Base-by-base conservation (phyloP, 2,888 invertebrate genomes). In the Loripinus fragilis region DNA sequence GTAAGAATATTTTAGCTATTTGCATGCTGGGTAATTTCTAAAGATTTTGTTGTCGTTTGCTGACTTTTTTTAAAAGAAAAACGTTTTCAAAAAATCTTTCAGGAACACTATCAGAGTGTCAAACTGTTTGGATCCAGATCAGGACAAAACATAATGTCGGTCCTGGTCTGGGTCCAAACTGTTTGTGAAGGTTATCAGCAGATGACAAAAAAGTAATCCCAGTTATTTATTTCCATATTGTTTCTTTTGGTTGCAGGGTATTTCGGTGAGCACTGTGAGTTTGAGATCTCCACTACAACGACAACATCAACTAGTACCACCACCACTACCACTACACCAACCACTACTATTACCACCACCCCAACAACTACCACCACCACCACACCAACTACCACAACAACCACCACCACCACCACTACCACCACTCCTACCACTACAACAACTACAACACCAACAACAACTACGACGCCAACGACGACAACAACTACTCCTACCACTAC, bases 251-350 rank as follows among this genome's bases (percentile, higher is more conserved):
- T 55, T 45, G 2, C 50, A 83, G 82, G 79, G 42, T 79, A 75
- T 60, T 23, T 48, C 33, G 82, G 82, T 2, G 66, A 33, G 1
- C 50, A 28, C 12, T 83, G 82, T 75, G 79, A 77, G 23, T 52
- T 69, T 38, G 28, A 30, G 20, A 3, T 64, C 66, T 45, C 42
- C 25, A 25, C 42, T 20, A 55, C 41, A 17, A 60, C 64, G 7
- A 72, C 72, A 25, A 60, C 68, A 64, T 55, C 69, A 0, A 69
- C 45, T 10, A 50, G 72, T 28, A 42, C 69, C 1, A 64, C 72
- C 0, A 64, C 64, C 2, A 69, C 69, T 20, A 66, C 70, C 3
- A 78, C 77, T 28, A 17, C 65, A 28, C 30, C 71, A 8, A 42
- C 69, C n/a, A 25, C 66, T 25, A 28, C 74, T n/a, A 55, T 72